Evolutionary conservation across 2,113 vertebrate species (phyloP), one percentile per base, ranked within the genome.

Genomic region (Archilochus colubris): DNA sequence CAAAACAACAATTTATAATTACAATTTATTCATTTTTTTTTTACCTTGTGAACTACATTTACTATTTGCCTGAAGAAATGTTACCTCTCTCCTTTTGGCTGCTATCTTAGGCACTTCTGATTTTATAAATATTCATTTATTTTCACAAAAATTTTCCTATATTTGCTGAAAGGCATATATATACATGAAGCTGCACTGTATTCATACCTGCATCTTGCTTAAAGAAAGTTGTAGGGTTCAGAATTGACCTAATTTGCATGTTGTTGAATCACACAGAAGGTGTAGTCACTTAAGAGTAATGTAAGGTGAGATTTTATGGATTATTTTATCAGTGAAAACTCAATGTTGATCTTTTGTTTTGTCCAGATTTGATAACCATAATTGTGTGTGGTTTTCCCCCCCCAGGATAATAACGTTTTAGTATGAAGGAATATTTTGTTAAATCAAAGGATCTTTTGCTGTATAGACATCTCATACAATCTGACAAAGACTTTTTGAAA

Each of bases 381-480:
- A 31, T 25, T 83, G 88, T 67, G 1, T 38, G 19, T 62, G 13
- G 1, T 44, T 36, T 43, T 24, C 7, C 14, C 46, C 46, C 46
- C 46, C 16, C 14, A 9, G 30, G 21, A 40, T 23, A 74, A 36
- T 51, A 25, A 27, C 7, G 67, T 85, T 78, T 76, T 46, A 50
- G 5, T n/a, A 33, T 69, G 40, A 27, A 80, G 57, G 61, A 66
- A 46, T 66, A 12, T n/a, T 91, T 74, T 54, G 1, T 76, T 82
- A 73, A 57, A 46, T 57, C 36, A 76, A n/a, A 69, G 9, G 10
- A 31, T 83, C 14, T 86, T 82, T 89, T 77, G 23, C 17, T 59
- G 2, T 48, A 17, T 5, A 43, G 25, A 15, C 8, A 25, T 4
- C 78, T 2, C 2, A 10, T 51, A 2, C 6, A 1, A 53, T 57